Evolutionary conservation across 2,888 invertebrate species (phyloP), one percentile per base, ranked within the genome.

Genomic region (Ormyrus thymus): DNA sequence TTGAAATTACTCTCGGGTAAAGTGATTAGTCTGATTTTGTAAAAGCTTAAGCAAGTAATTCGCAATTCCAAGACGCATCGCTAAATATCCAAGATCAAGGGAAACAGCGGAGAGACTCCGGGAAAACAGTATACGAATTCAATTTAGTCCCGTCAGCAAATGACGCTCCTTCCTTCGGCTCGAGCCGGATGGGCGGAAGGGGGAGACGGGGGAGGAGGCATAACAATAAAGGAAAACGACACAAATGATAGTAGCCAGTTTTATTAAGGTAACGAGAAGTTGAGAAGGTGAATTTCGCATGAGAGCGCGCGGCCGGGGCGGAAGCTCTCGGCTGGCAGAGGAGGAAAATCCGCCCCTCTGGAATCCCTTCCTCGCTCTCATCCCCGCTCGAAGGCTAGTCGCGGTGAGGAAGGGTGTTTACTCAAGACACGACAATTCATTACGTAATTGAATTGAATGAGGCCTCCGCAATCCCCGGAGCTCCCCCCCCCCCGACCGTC

Each of bases 371-470:
- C 51, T 55, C 66, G n/a, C 45, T 58, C 56, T 46, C 61, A 29
- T 61, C 43, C 69, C 58, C 61, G 29, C 48, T 48, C 48, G 53
- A 72, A 50, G 11, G 68, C 64, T 70, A 65, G 48, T 75, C 74
- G 80, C 70, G 76, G 88, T 84, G 87, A 87, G 86, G 86, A 87
- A 87, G 89, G 86, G 85, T 89, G 89, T 90, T 90, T 90, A 87
- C 90, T 87, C 89, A 88, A 89, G 90, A 89, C 88, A 89, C 90
- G 90, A 90, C 90, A 90, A 90, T 90, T 90, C 90, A 90, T 90
- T 90, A 90, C 88, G 88, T 90, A 90, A 90, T 89, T 89, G 89
- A 89, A 89, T 90, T 89, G 89, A 89, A 88, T 85, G 88, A 88
- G 86, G 86, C 87, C 86, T 87, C 86, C 81, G 80, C 80, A 69